Base-by-base conservation (phyloP, 2,888 invertebrate species). In the Tetragonula carbonaria region DNA sequence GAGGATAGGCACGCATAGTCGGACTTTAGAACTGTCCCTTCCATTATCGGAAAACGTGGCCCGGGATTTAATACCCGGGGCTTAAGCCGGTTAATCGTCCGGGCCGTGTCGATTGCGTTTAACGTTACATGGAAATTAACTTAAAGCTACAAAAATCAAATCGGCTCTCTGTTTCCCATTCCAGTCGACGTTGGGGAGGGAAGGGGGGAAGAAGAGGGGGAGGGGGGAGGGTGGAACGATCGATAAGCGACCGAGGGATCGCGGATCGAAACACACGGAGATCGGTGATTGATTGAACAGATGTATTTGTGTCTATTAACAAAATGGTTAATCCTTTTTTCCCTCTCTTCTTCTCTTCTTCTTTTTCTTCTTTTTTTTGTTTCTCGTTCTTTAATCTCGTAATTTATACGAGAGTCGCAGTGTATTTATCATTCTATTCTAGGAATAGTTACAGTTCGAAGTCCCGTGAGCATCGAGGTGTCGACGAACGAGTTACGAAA, bases 21-120 rank as follows among this genome's bases (percentile, higher is more conserved):
- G 68, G 68, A 79, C 74, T 79, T 68, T 28, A 59, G 67, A 80
- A 73, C 68, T 55, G 71, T 78, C 72, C 65, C 72, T 82, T 84
- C 87, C 87, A 82, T 87, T 87, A 87, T 83, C 81, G 86, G 72
- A 55, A 68, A 72, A 74, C 71, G 86, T 78, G 80, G 65, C 53
- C 71, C 63, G 75, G 82, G 28, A 86, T 84, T 76, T 80, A 76
- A 67, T 65, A 67, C 65, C 59, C 38, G 38, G 57, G 51, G 28
- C 2, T 28, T 79, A 74, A 82, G 65, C 66, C 74, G 51, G 70
- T 71, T 65, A 71, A 77, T 71, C 71, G 70, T 51, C 16, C 68
- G 70, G 45, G 5, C 33, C 45, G 11, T 53, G 18, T 21, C 71
- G 71, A 63, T 71, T 28, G 63, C 71, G 71, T 71, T 53, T 28